These are phyloP conservation scores for Idaea straminata DNA, from an alignment of 2,888 invertebrate species.

Conservation along the genomic window DNA sequence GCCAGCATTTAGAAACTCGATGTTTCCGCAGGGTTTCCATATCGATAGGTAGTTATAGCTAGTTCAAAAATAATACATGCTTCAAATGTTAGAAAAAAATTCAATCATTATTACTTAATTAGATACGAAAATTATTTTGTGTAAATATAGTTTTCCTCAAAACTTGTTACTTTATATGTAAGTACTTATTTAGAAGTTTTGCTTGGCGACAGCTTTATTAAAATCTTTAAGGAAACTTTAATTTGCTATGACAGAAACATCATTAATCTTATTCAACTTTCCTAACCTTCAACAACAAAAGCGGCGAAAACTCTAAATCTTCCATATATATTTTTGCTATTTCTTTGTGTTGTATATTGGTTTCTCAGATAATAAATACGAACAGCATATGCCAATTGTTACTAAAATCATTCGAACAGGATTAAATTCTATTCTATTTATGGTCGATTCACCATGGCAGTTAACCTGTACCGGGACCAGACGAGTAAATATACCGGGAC, in stretches of 20 bases:
- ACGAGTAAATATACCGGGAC: too few species aligned
- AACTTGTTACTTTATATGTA: slow-evolving; percentile 63
- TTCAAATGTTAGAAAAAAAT: too few species aligned
- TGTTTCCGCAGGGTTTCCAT: too few species aligned
- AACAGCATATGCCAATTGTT: too few species aligned
- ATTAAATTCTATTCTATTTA: slow-evolving; percentile 46
- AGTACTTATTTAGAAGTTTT: slow-evolving; percentile 47
- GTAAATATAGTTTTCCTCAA: slow-evolving; percentile 10
- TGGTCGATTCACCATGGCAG: slow-evolving; percentile 59
- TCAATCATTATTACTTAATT: too few species aligned
- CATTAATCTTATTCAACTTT: slow-evolving; percentile 65
- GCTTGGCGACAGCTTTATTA: slow-evolving; percentile 64
- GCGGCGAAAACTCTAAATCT: slow-evolving; percentile 38
- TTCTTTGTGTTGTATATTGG: too few species aligned
- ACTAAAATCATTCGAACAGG: slow-evolving; percentile 27
- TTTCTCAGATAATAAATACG: too few species aligned
- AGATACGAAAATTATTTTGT: too few species aligned
- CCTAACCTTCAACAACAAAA: slow-evolving; percentile 38
- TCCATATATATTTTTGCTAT: not conserved
- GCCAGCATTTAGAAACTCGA: too few species aligned
- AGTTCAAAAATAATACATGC: too few species aligned
- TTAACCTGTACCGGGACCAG: slow-evolving; percentile 53
- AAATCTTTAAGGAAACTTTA: slow-evolving; percentile 68
- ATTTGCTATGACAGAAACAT: slow-evolving; percentile 65
- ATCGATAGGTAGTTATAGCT: not conserved